Evolutionary conservation across 2,797 vertebrate genomes (phyloP), one percentile per base, ranked within the genome.

Genomic region (Aphelocoma californica): DNA sequence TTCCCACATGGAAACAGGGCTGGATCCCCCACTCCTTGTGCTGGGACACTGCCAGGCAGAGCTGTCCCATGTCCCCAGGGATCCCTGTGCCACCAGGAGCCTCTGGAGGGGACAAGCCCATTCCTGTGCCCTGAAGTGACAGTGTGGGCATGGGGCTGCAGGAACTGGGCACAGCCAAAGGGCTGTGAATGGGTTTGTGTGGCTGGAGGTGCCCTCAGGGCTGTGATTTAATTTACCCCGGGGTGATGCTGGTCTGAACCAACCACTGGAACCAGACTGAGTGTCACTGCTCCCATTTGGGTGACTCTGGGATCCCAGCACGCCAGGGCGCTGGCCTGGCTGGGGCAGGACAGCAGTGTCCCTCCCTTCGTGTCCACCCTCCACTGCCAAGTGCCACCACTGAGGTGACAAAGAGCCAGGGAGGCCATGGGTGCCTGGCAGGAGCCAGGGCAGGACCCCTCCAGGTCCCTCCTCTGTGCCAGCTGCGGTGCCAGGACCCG

Each of bases 121-220:
- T 21, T 5, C 2, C 1, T 3, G 45, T 31, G 31, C 21, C 83
- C n/a, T 15, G 18, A 5, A 31, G 57, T 3, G 20, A 48, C 38
- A 34, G 14, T 3, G 70, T 4, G 17, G 29, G 28, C 2, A 9
- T 3, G 4, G 47, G n/a, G 53, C 57, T 5, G 6, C 6, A 18
- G 69, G 69, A 10, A 50, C 64, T 32, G n/a, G 8, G 69, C 12
- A 4, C 3, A 2, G 45, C 29, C 29, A 3, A 18, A 18, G 88
- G 65, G 75, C 14, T 23, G 3, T 0, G 0, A 34, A 3, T 1
- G 24, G 36, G 21, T 53, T 60, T 19, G 0, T 8, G 60, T 9
- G 60, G 69, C 72, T 80, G 58, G 5, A 44, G 44, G 25, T 26
- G 86, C 51, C 54, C 28, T 50, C 62, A 3, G 57, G 31, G 66